phyloP scores from a whole-genome alignment of 2,888 invertebrate species.

The Chalcosyrphus nemorum region DNA sequence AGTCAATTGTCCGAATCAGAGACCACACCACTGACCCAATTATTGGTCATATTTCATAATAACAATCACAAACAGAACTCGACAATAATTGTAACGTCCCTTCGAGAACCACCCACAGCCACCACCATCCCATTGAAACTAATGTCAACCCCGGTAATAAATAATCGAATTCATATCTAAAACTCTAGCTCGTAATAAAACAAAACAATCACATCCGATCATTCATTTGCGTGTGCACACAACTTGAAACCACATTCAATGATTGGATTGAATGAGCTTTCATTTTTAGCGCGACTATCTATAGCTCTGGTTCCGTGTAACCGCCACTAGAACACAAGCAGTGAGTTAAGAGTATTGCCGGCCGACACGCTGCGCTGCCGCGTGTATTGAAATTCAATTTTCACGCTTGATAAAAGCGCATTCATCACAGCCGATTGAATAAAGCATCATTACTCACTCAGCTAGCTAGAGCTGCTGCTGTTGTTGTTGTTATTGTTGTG shows the following conservation, averaged over 20 bases:
- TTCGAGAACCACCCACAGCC: background rate
- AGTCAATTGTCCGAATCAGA: background rate
- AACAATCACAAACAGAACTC: conserved; percentile 7
- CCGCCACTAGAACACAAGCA: background rate
- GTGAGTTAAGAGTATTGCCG: background rate
- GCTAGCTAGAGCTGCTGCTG: conserved; percentile 2
- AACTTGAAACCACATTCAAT: conserved; percentile 49
- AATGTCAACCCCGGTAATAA: conserved; percentile 32
- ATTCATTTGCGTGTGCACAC: conserved; percentile 12
- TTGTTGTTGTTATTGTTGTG: conserved; percentile 29
- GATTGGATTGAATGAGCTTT: conserved; percentile 65
- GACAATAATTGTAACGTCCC: background rate
- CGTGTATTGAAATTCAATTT: conserved; percentile 68
- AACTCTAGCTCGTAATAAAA: conserved; percentile 13
- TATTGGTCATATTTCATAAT: background rate
- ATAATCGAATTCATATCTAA: conserved; percentile 38
- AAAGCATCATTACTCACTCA: conserved; percentile 66
- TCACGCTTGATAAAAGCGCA: conserved; percentile 72
- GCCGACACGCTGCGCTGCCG: background rate
- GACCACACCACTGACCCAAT: background rate
- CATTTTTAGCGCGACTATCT: conserved; percentile 33
- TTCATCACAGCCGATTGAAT: conserved; percentile 71
- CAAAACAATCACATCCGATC: conserved; percentile 31
- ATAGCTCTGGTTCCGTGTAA: background rate
- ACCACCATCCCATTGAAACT: background rate